phyloP scores from a whole-genome alignment of 2,888 invertebrate species.

The Alsophila aescularia region DNA sequence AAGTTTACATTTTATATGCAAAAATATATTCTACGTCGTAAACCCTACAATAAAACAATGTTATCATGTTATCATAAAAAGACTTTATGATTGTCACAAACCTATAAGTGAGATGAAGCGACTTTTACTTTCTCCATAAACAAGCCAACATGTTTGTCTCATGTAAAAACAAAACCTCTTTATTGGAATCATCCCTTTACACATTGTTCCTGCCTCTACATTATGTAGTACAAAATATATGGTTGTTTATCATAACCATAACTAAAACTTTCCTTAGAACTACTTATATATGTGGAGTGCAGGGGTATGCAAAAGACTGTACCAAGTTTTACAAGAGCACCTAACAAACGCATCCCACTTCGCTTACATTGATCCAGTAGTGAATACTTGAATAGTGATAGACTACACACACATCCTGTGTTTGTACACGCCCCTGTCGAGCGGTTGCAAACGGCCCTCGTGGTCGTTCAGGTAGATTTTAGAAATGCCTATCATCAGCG shows the following conservation, averaged over 20 bases:
- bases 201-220: neutral
- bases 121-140: slow-evolving; percentile 54
- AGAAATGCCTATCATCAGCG: neutral
- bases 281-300: too few relatives aligned
- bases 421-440: slow-evolving; percentile 48
- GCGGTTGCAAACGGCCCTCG: slow-evolving; percentile 49
- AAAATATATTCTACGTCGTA: slow-evolving; percentile 43
- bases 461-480: slow-evolving; percentile 25
- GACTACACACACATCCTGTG: slow-evolving; percentile 59
- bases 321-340: slow-evolving; percentile 1
- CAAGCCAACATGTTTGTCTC: slow-evolving; percentile 39
- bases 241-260: too few relatives aligned
- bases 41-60: slow-evolving; percentile 61
- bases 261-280: neutral
- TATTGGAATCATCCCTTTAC: neutral
- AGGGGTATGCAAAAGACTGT: too few relatives aligned
- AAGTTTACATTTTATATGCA: slow-evolving; percentile 14
- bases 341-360: slow-evolving; percentile 6
- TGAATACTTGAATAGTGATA: slow-evolving; percentile 38
- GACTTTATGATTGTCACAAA: slow-evolving; percentile 59
- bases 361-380: slow-evolving; percentile 17
- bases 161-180: slow-evolving; percentile 35
- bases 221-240: neutral
- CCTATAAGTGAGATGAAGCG: slow-evolving; percentile 62
- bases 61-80: slow-evolving; percentile 61